phyloP scores from a whole-genome alignment of 2,888 invertebrate genomes.

The Eumerus sabulonum region DNA sequence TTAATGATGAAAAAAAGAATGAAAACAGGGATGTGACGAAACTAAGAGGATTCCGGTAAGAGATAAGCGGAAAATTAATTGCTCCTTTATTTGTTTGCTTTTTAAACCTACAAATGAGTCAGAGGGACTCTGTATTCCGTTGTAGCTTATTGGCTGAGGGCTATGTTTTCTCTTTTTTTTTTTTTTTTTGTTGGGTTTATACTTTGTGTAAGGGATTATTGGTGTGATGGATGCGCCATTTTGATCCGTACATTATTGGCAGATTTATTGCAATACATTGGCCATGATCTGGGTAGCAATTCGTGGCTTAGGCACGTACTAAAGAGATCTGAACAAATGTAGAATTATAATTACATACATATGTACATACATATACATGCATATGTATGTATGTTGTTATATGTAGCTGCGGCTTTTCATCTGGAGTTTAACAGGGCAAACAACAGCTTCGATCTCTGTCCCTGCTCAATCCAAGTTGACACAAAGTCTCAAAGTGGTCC shows the following conservation, averaged over 20 bases:
- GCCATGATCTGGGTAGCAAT: background rate
- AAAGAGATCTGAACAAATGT: background rate
- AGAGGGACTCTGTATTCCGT: slow-evolving; percentile 20
- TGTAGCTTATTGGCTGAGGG: slow-evolving; percentile 47
- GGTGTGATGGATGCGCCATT: slow-evolving; percentile 34
- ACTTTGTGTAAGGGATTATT: slow-evolving; percentile 30
- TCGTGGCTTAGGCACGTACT: background rate
- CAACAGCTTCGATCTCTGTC: too few relatives aligned
- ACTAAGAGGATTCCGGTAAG: slow-evolving; percentile 60
- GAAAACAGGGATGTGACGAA: slow-evolving; percentile 21
- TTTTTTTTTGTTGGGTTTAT: too few relatives aligned
- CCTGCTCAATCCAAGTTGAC: too few relatives aligned
- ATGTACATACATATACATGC: too few relatives aligned
- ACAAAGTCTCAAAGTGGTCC: too few relatives aligned
- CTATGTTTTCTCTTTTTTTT: slow-evolving; percentile 12
- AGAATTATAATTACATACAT: too few relatives aligned
- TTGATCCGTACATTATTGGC: slow-evolving; percentile 22
- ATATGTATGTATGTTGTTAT: too few relatives aligned
- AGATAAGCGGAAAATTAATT: slow-evolving; percentile 68
- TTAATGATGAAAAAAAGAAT: slow-evolving; percentile 4
- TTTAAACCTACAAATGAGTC: slow-evolving; percentile 52
- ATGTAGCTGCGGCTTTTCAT: too few relatives aligned
- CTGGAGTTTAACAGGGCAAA: too few relatives aligned
- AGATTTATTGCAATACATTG: slow-evolving; percentile 32
- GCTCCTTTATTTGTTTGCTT: slow-evolving; percentile 57